Evolutionary conservation across 2,888 invertebrate species (phyloP), one percentile per base, ranked within the genome.

Genomic region (Dendrolimus houi): DNA sequence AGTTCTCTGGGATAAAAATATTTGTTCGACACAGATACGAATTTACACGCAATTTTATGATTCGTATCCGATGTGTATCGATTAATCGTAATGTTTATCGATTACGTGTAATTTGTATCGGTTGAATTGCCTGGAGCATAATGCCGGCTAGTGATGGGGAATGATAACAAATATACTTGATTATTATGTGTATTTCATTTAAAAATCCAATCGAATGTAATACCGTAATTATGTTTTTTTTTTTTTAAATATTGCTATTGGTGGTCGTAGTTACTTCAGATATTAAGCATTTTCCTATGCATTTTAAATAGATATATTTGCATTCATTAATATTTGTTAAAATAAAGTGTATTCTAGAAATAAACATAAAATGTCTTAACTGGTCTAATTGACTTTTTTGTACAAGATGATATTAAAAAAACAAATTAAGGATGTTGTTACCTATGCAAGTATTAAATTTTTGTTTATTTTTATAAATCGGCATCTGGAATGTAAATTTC

Each of bases 1-100:
- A 77, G 78, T 73, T 74, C 65, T 62, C 53, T 55, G 59, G 63
- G 64, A 72, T 55, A 47, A 47, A 47, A 47, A 47, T 47, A 12
- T 47, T 47, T 47, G 47, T 47, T 47, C 47, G 47, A 47, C 47
- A 47, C 12, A 47, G 47, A 47, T 47, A 47, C 47, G 47, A 47
- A 47, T 47, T 47, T 47, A 47, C 47, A 47, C 47, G 47, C 47
- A 47, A 47, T 47, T 8, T 47, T 47, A 47, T 12, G 47, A 8
- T 47, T 47, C 47, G 2, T 47, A 47, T 47, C 47, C 47, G 47
- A 9, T 47, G 47, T 47, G 47, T 47, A 9, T 47, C 47, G 47
- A 47, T 47, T 47, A 47, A 47, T 10, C 47, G 47, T 47, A 47
- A 47, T 47, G 47, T 47, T 47, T 29, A 47, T 10, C 47, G 47